Percentiles rank a stretch among this genome's conserved stretches.
Evolutionary conservation across 2,797 vertebrate species (phyloP).

Genomic region (Lacerta agilis): DNA sequence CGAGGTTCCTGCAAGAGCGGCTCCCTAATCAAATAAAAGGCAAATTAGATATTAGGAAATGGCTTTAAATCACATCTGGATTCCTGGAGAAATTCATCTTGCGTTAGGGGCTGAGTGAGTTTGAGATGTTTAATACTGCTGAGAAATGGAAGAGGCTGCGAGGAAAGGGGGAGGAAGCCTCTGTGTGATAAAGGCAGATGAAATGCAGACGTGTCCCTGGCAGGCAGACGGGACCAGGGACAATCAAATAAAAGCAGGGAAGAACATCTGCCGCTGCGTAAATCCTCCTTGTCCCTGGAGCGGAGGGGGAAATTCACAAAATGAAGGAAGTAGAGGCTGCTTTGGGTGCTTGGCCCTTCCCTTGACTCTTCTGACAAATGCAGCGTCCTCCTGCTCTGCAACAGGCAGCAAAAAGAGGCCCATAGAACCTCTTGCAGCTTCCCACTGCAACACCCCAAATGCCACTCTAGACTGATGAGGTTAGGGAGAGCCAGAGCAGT

Average conservation of each 20-base stretch:
- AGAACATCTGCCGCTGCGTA: not conserved
- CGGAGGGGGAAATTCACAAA: not conserved
- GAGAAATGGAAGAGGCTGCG: constrained; percentile 19
- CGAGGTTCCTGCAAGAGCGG: constrained; percentile 59
- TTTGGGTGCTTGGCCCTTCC: not conserved
- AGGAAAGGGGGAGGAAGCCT: not conserved
- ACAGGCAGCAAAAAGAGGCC: not conserved
- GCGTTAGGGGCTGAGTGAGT: constrained; percentile 54
- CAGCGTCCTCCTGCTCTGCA: not conserved
- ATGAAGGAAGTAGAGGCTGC: no score
- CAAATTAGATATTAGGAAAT: constrained; percentile 71
- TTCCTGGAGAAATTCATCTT: constrained; percentile 65
- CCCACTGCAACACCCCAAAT: not conserved
- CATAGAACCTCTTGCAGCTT: not conserved
- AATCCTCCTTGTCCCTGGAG: not conserved
- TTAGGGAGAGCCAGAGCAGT: no score
- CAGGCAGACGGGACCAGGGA: not conserved
- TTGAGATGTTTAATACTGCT: constrained; percentile 50
- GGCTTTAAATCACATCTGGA: constrained; percentile 71
- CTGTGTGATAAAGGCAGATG: constrained; percentile 26
- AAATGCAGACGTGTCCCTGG: constrained; percentile 22
- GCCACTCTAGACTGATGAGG: no score
- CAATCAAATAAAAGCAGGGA: constrained; percentile 31
- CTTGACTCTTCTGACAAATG: not conserved
- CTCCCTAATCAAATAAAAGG: constrained; percentile 68